Evolutionary conservation across 2,888 invertebrate species (phyloP), one percentile per base, ranked within the genome.

Genomic region (Thereva unica): DNA sequence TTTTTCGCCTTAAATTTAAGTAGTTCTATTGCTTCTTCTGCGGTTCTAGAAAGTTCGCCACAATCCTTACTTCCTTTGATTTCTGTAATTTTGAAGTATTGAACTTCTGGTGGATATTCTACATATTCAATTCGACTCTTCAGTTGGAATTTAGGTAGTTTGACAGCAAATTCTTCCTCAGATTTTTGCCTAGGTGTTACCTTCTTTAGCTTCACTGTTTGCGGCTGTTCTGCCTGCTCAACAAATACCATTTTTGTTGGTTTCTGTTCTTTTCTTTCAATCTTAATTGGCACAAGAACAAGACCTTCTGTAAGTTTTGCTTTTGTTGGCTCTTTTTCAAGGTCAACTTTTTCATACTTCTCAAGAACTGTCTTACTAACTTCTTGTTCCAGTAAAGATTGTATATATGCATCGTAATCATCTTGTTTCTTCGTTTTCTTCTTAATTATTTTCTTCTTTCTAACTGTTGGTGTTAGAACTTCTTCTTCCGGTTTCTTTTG

Each of bases 31-130:
- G 89, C 90, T 77, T 91, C 91, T 78, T 88, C 85, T 6, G 87
- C 83, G 76, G 88, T 89, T 74, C 89, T 84, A 0, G 91, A 90
- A 45, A 91, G 77, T 70, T 89, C 85, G 37, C 90, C 90, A 74
- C 84, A 85, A 74, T 86, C 85, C 70, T 85, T 85, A 12, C 85
- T 72, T 63, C 85, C 85, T 64, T 85, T 85, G 66, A 89, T 79
- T 54, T 80, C 77, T 3, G 81, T 83, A 4, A 88, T 75, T 37
- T 82, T 75, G 1, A 85, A 85, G 67, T 82, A 80, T 52, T 85
- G 77, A 45, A 83, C 44, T 63, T 82, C 78, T 34, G 89, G 86
- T 12, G 90, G 90, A 84, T 88, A 91, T 72, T 87, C 86, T 35
- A 80, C 78, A 68, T 83, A 82, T 52, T 81, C 83, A 56, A 91